Conservation (phyloP, 2,113 vertebrate genomes). For the Oreochromis aureus region DNA sequence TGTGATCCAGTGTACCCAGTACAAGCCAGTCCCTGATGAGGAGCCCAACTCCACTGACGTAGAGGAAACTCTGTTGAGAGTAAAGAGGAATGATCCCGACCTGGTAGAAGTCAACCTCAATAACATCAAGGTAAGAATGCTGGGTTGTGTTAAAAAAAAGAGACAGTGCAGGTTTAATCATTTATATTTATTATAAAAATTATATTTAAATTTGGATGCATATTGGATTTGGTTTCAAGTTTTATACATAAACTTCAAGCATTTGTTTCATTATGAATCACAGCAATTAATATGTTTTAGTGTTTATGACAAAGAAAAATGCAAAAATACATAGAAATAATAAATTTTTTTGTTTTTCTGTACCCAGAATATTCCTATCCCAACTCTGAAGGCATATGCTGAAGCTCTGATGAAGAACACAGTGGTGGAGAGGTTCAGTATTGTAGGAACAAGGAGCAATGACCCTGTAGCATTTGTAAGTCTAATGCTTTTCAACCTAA, state of each 20-base stretch:
- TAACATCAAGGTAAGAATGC: slow-evolving; percentile 84
- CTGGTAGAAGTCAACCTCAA: slow-evolving; percentile 96
- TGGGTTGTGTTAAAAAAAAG: not conserved
- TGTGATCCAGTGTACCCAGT: slow-evolving; percentile 94
- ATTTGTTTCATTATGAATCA: not conserved
- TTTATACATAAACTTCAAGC: not conserved
- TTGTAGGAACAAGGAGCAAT: slow-evolving; percentile 93
- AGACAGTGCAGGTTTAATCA: not conserved
- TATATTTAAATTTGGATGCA: not conserved
- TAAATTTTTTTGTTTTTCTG: not conserved
- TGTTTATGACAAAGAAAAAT: not conserved
- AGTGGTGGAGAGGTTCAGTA: slow-evolving; percentile 89
- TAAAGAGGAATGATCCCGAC: slow-evolving; percentile 87
- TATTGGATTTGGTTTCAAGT: not conserved
- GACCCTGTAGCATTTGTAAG: slow-evolving; percentile 92
- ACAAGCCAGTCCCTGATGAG: slow-evolving; percentile 94
- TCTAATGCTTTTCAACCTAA: not conserved
- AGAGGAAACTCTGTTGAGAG: slow-evolving; percentile 83
- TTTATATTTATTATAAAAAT: not conserved
- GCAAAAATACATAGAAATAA: not conserved
- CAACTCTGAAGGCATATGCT: slow-evolving; percentile 86
- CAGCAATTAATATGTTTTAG: not conserved
- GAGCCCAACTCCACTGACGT: slow-evolving; percentile 91
- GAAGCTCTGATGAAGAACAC: slow-evolving; percentile 87
- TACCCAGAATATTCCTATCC: slow-evolving; percentile 89